Evolutionary conservation across 2,113 vertebrate species (phyloP), one percentile per base, ranked within the genome.

Genomic region (Sinocyclocheilus rhinocerous): DNA sequence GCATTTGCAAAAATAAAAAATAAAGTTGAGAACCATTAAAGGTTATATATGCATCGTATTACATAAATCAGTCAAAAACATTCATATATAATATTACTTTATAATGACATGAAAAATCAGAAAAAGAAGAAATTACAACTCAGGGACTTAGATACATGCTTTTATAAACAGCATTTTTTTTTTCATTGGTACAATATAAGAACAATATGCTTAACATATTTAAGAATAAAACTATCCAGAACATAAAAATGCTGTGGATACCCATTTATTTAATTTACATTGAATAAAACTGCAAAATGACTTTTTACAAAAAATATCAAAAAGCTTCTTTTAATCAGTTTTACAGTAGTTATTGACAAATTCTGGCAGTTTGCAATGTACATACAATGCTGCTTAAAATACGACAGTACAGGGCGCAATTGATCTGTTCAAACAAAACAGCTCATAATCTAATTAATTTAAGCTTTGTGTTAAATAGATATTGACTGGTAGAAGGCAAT

Each of bases 351-450:
- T 42, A 20, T 36, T 39, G 18, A 78, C 48, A 70, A 79, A 39
- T 85, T 55, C 52, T 85, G 84, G 84, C 84, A 79, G 84, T 85
- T 79, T 79, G 48, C 48, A 70, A 70, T 52, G 39, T 67, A 26
- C 61, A 81, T 48, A 65, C n/a, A 81, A 81, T 67, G 24, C 26
- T 82, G 45, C 26, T 70, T 70, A 70, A 82, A 81, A 48, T 26
- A 81, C 48, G 78, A 81, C 79, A 20, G 16, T 55, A 29, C 11
- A 80, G 33, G 20, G 77, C 10, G 9, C 5, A 6, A 48, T 6
- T 48, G 59, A 80, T 80, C 12, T 63, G 6, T 24, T 80, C 33
- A 63, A 61, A 18, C 8, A 26, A 10, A 48, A 50, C 36, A 15
- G 15, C 39, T 36, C 16, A 42, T 59, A 12, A 73, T 79, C 26